Evolutionary conservation across 2,888 invertebrate species (phyloP), one percentile per base, ranked within the genome.

Genomic region (Salticus scenicus): DNA sequence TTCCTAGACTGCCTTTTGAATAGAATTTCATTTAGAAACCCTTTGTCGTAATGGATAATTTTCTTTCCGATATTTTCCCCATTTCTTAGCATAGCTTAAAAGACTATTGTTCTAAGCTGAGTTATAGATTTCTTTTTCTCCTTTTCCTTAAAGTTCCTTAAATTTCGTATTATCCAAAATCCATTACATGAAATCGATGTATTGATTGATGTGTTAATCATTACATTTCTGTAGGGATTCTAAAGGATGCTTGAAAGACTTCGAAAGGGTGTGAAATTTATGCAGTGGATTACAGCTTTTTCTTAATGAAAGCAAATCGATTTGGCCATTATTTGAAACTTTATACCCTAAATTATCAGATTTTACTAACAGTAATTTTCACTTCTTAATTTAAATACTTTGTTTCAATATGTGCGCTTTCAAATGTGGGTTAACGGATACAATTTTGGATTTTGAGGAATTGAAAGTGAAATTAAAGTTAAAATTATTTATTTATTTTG

Each of bases 111-210:
- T 1, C 20, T 12, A 17, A 4, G 5, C 24, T 24, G 24, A 57
- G 24, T 24, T 57, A 24, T 57, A 24, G 24, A 24, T 24, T 24
- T 57, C 57, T 24, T 57, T 57, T n/a, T 57, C 24, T 57, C 24
- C 57, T 24, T 4, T 57, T 57, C 24, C 12, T 57, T 57, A 24
- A 57, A 57, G 17, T 20, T 24, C 24, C 24, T 57, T 57, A 57
- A 57, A 57, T 57, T 24, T 24, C 57, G 24, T 24, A 57, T 24
- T 57, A 57, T 57, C 57, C 24, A 12, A 57, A 57, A 57, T 24
- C 57, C 57, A 57, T 57, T 57, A 57, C 57, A 57, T 57, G 57
- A 57, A 57, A 57, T 57, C 57, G 57, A 57, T 7, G 24, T 57
- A 57, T 57, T 24, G 57, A 57, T 24, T 57, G 57, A 57, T 12